Conservation (phyloP, 2,797 vertebrate genomes). For the Acomys russatus region DNA sequence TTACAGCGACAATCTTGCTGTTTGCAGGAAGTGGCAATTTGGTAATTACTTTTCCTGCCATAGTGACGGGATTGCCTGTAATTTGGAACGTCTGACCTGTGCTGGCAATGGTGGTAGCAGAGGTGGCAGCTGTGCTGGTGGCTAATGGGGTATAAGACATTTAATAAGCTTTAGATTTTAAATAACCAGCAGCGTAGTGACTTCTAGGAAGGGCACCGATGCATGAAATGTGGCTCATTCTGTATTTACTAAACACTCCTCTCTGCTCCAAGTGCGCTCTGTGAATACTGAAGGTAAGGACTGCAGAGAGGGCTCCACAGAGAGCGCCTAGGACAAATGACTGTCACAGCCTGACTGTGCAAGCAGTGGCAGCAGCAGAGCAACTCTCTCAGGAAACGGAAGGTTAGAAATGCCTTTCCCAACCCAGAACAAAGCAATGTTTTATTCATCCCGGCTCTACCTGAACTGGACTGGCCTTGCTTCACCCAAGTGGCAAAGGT, state of each 20-base stretch:
- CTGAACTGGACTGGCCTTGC: conserved; percentile 96
- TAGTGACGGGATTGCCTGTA: conserved; percentile 95
- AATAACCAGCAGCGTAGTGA: conserved; percentile 84
- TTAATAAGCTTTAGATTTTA: conserved; percentile 83
- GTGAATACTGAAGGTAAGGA: conserved; percentile 75
- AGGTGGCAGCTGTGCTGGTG: conserved; percentile 93
- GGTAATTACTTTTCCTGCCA: conserved; percentile 97
- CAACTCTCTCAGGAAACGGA: conserved; percentile 53
- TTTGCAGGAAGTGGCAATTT: conserved; percentile 98
- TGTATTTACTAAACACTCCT: conserved; percentile 63
- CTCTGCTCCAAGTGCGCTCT: conserved; percentile 74
- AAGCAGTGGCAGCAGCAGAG: conserved; percentile 60
- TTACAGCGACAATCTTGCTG: conserved; percentile 99
- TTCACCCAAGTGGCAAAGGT: conserved; percentile 99
- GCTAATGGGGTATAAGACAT: conserved; percentile 92
- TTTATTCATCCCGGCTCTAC: conserved; percentile 82
- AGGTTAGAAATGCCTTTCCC: conserved; percentile 25
- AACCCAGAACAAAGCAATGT: background rate
- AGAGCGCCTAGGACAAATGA: conserved; percentile 58
- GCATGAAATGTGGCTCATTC: conserved; percentile 77
- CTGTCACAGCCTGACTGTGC: conserved; percentile 21
- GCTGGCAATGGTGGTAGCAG: conserved; percentile 93
- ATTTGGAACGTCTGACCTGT: conserved; percentile 98
- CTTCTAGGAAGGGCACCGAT: conserved; percentile 80
- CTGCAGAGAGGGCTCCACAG: conserved; percentile 64